Evolutionary conservation across 1,140 invertebrate species (phyloP).

Genomic region (Drosophila tropicalis): DNA sequence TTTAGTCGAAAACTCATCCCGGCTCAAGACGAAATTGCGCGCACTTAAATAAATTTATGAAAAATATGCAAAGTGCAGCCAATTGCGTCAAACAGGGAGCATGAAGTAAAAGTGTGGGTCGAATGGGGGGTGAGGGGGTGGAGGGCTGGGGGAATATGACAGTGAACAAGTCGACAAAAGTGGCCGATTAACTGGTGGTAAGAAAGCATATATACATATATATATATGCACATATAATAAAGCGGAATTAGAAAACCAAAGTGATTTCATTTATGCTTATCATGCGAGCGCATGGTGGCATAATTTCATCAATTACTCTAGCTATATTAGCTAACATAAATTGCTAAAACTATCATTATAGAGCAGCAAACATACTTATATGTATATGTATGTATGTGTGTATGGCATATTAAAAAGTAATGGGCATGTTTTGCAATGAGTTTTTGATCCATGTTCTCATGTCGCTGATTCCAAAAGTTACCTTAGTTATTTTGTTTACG

Average conservation of each 20-base stretch:
- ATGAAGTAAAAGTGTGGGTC: neutral
- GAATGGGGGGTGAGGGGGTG: neutral
- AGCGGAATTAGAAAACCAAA: neutral
- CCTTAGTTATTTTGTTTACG: no score
- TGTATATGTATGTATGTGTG: no score
- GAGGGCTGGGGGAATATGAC: neutral
- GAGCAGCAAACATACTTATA: no score
- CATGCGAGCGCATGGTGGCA: neutral
- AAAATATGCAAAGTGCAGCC: conserved; percentile 43
- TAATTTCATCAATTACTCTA: neutral
- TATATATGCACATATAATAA: neutral
- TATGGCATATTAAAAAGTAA: no score
- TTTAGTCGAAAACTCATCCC: conserved; percentile 12
- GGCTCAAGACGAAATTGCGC: conserved; percentile 27
- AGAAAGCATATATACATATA: neutral
- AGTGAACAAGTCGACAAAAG: neutral
- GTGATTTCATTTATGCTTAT: conserved; percentile 1
- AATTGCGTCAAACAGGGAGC: conserved; percentile 20
- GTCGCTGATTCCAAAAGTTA: no score
- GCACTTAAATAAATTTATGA: conserved; percentile 48
- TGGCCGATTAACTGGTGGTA: conserved; percentile 5
- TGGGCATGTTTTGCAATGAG: conserved; percentile 15
- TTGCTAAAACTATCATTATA: no score
- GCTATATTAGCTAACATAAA: neutral
- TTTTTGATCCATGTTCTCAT: no score